Conservation (phyloP, 1,140 invertebrate species). For the Trichonephila clavipes region DNA sequence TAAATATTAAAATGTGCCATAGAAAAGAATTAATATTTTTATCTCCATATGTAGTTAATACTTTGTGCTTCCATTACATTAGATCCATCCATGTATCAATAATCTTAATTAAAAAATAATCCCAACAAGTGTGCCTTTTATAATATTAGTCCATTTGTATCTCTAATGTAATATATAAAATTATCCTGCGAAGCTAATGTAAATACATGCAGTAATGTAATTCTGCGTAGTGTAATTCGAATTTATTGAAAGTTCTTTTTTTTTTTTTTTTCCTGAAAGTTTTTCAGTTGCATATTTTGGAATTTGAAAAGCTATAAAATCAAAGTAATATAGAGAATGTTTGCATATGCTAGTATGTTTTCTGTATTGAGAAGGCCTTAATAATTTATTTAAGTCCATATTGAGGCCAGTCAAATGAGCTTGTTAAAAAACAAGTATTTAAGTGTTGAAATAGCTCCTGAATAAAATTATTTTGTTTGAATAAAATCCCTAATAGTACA, state of each 20-base stretch:
- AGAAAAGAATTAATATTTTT: neutral
- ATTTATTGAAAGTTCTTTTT: neutral
- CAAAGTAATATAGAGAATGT: neutral
- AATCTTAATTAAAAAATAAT: neutral
- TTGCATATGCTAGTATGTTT: neutral
- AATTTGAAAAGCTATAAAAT: neutral
- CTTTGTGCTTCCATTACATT: slow-evolving; percentile 1
- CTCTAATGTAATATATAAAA: neutral
- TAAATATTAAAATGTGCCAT: neutral
- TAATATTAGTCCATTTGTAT: neutral
- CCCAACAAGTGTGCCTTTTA: neutral
- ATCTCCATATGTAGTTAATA: neutral
- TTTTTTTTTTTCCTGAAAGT: neutral
- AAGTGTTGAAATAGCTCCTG: neutral
- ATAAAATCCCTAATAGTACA: neutral
- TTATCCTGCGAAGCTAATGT: neutral
- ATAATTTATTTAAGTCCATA: neutral
- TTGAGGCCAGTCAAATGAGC: neutral
- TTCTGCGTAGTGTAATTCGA: neutral
- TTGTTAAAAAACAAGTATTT: neutral
- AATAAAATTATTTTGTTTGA: neutral
- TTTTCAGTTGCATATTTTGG: neutral
- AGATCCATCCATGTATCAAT: slow-evolving; percentile 30
- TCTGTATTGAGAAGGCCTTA: neutral
- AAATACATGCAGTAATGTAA: neutral